Conservation (phyloP, 2,797 vertebrate species). For the Knipowitschia caucasica region DNA sequence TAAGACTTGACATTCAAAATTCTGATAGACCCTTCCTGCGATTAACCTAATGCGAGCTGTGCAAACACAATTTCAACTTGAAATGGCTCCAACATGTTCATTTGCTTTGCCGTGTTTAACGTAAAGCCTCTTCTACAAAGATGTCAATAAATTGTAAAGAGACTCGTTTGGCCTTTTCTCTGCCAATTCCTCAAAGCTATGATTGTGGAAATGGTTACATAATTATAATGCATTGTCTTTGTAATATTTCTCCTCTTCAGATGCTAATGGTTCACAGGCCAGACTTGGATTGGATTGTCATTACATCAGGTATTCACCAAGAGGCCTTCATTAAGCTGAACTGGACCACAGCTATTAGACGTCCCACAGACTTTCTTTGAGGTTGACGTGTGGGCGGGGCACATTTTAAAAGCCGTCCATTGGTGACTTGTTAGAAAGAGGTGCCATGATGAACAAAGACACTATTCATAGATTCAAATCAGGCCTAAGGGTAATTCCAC, state of each 20-base stretch:
- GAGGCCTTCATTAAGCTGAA: slow-evolving; percentile 64
- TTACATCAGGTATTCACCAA: slow-evolving; percentile 74
- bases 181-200: slow-evolving; percentile 25
- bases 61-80: slow-evolving; percentile 15
- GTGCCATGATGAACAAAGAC: slow-evolving; percentile 48
- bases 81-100: slow-evolving; percentile 4
- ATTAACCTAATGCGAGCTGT: slow-evolving; percentile 20
- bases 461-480: slow-evolving; percentile 38
- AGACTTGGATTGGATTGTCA: slow-evolving; percentile 76
- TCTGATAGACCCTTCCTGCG: slow-evolving; percentile 30
- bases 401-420: slow-evolving; percentile 46
- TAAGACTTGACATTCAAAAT: slow-evolving; percentile 8
- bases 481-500: slow-evolving; percentile 9
- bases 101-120: slow-evolving; percentile 32
- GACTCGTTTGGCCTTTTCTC: slow-evolving; percentile 31
- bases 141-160: slow-evolving; percentile 41
- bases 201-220: slow-evolving; percentile 40
- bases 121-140: slow-evolving; percentile 21
- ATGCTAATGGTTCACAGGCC: slow-evolving; percentile 71
- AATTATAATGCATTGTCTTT: slow-evolving; percentile 34
- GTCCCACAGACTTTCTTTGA: slow-evolving; percentile 57
- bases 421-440: slow-evolving; percentile 25
- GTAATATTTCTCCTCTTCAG: slow-evolving; percentile 55
- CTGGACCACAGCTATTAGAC: slow-evolving; percentile 60
- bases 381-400: slow-evolving; percentile 45